phyloP scores from a whole-genome alignment of 2,113 vertebrate species.

The Anser cygnoides region DNA sequence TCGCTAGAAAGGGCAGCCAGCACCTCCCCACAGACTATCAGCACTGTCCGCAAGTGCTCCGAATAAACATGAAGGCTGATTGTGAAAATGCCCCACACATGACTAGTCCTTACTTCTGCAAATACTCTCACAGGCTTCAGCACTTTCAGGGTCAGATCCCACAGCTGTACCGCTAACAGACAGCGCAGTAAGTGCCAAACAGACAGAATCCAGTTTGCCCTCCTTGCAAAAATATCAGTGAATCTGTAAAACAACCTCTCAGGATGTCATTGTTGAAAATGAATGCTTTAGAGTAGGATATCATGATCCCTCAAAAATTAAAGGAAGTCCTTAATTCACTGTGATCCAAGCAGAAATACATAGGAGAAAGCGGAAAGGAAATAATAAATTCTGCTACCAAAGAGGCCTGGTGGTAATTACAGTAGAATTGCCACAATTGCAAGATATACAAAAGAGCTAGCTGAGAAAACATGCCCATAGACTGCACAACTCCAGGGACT shows the following conservation, averaged over 20 bases:
- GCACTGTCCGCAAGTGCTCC: not conserved
- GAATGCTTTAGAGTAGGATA: not conserved
- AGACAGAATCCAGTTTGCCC: not conserved
- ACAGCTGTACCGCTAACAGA: not conserved
- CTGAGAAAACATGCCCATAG: constrained; percentile 44
- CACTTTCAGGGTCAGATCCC: not conserved
- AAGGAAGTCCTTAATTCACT: not conserved
- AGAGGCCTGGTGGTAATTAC: constrained; percentile 6
- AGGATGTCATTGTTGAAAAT: not conserved
- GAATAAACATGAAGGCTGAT: not conserved
- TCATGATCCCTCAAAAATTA: not conserved
- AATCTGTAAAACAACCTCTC: not conserved
- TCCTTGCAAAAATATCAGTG: not conserved
- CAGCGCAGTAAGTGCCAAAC: not conserved
- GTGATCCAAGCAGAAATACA: not conserved
- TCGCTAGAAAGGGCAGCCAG: not conserved
- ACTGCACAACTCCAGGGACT: constrained; percentile 17
- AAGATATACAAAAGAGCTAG: not conserved
- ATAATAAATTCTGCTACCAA: constrained; percentile 19
- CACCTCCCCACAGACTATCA: not conserved
- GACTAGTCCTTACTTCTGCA: not conserved
- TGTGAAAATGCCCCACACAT: not conserved
- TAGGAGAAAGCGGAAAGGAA: not conserved
- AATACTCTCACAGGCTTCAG: not conserved
- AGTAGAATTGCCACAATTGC: not conserved